Conservation (phyloP, 2,888 invertebrate genomes). For the Caenorhabditis sp. region DNA sequence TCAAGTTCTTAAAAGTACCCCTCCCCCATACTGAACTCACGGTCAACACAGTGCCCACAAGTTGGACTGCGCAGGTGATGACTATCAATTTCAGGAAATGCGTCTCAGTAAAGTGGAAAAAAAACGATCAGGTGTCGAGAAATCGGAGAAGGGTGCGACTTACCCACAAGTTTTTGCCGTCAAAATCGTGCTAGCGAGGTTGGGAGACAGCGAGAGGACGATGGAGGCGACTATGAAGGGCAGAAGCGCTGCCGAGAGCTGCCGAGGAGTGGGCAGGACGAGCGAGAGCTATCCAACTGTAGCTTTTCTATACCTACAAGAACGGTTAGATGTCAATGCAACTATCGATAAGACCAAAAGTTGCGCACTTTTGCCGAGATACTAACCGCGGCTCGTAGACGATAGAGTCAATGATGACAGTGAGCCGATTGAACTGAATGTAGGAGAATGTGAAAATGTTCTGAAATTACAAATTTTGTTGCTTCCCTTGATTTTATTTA, state of each 20-base stretch:
- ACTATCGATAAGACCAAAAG: no score
- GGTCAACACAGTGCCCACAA: constrained; percentile 18
- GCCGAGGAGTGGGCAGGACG: no score
- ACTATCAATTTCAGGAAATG: constrained; percentile 27
- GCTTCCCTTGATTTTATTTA: no score
- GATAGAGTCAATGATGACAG: no score
- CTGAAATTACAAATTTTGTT: background rate
- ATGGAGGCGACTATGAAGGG: constrained; percentile 25
- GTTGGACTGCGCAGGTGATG: constrained; percentile 24
- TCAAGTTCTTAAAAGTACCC: no score
- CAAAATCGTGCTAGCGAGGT: constrained; percentile 15
- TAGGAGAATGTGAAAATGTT: constrained; percentile 26
- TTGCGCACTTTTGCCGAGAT: no score
- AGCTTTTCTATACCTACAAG: no score
- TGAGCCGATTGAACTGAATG: constrained; percentile 11
- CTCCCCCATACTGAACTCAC: background rate
- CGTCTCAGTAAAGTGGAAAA: constrained; percentile 13
- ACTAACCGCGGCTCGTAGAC: no score
- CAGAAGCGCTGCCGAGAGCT: no score
- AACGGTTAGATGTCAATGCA: no score
- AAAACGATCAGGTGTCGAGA: constrained; percentile 8
- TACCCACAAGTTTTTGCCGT: constrained; percentile 15
- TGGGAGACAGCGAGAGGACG: constrained; percentile 8
- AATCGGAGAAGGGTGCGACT: constrained; percentile 9
- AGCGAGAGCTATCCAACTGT: no score